Evolutionary conservation across 23 tunicate genomes (phyloP).

Genomic region (Corella eumyota): DNA sequence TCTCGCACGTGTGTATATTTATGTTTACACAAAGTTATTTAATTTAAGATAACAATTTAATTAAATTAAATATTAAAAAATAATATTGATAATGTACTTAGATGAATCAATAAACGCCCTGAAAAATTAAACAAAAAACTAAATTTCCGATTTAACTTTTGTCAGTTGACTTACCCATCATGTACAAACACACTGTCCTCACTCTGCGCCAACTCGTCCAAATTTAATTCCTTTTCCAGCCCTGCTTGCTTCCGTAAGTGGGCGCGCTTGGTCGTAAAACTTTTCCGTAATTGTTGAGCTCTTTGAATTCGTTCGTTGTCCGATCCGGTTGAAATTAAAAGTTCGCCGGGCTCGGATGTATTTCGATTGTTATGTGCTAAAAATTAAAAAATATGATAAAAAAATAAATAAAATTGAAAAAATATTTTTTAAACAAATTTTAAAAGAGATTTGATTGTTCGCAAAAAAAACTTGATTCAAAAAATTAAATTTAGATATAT

Average conservation of each 20-base stretch:
- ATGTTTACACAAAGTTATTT: too few relatives aligned
- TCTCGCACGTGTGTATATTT: too few relatives aligned
- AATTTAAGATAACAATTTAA: too few relatives aligned
- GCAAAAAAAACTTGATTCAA: too few relatives aligned
- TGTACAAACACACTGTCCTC: constrained; percentile 55
- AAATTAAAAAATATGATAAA: not conserved
- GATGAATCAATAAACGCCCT: too few relatives aligned
- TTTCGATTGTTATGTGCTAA: not conserved
- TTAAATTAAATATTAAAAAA: too few relatives aligned
- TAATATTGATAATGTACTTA: too few relatives aligned
- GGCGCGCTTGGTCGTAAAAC: constrained; percentile 26
- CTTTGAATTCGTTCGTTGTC: constrained; percentile 8
- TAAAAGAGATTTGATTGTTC: not conserved
- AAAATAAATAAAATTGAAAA: not conserved
- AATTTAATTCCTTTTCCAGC: not conserved
- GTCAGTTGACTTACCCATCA: constrained; percentile 23
- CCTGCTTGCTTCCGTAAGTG: constrained; percentile 21
- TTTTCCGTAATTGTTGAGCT: constrained; percentile 5
- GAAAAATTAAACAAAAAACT: too few relatives aligned
- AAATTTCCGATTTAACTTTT: too few relatives aligned
- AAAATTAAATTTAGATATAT: too few relatives aligned
- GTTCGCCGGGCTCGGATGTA: constrained; percentile 41
- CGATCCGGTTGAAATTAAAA: constrained; percentile 10
- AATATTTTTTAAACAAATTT: not conserved
- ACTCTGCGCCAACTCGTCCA: constrained; percentile 37